Percentiles rank a stretch among this genome's conserved stretches.
These are phyloP conservation scores for Dipus sagitta DNA, from an alignment of 2,797 vertebrate genomes.

Conservation along the genomic window DNA sequence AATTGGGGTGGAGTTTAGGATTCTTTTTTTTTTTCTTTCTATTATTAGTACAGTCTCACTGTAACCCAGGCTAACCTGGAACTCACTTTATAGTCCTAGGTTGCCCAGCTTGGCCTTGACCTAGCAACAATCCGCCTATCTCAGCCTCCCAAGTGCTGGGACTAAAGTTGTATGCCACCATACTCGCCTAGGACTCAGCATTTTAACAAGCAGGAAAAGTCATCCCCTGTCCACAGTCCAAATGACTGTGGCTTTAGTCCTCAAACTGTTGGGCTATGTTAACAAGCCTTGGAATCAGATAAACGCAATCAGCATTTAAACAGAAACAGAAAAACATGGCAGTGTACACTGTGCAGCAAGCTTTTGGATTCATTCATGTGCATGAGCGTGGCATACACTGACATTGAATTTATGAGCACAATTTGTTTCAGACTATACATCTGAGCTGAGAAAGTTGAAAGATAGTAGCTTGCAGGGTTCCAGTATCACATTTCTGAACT, in stretches of 20 bases:
- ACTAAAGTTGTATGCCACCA: too few species aligned
- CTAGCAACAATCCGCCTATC: too few species aligned
- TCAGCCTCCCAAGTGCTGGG: too few species aligned
- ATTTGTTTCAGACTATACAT: background rate
- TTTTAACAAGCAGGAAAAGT: background rate
- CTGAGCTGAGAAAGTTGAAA: background rate
- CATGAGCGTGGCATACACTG: too few species aligned
- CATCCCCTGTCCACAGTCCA: background rate
- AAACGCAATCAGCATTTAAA: background rate
- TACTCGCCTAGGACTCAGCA: background rate
- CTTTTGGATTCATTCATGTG: background rate
- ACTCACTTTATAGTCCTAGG: too few species aligned
- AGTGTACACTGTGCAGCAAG: too few species aligned
- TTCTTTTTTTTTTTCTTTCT: background rate
- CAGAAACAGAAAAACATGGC: background rate
- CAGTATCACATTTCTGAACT: background rate
- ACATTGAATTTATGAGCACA: background rate
- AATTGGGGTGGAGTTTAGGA: background rate
- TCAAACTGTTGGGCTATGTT: background rate
- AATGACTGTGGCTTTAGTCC: background rate
- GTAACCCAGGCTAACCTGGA: too few species aligned
- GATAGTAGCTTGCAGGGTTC: too few species aligned
- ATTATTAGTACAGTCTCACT: too few species aligned
- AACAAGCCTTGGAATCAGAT: background rate
- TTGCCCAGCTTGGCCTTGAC: too few species aligned